Conservation (phyloP, 2,113 vertebrate species). For the Sphaerodactylus townsendi region DNA sequence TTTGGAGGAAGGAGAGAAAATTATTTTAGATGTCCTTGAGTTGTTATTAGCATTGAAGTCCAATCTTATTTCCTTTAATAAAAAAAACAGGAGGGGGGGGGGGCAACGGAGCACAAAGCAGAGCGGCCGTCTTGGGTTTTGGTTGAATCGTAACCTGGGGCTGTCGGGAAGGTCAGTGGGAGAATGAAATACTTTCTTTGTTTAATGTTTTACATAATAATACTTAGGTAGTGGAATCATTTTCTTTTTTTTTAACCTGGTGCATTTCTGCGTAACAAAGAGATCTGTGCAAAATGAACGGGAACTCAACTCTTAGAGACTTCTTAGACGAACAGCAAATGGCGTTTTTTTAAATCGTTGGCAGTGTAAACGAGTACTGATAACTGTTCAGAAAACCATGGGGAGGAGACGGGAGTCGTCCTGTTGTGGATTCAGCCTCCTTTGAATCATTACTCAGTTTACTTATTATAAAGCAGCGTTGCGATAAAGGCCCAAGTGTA, state of each 20-base stretch:
- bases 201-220: not conserved
- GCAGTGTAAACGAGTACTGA: not conserved
- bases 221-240: not conserved
- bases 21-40: constrained; percentile 16
- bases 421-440: not conserved
- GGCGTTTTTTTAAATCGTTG: not conserved
- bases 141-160: not conserved
- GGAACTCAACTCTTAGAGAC: too few relatives aligned
- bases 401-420: not conserved
- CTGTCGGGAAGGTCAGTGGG: not conserved
- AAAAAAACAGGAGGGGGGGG: not conserved
- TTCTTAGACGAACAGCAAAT: not conserved
- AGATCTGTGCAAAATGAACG: not conserved
- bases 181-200: not conserved
- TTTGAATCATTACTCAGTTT: not conserved
- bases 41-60: constrained; percentile 17
- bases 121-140: not conserved
- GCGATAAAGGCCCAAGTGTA: not conserved
- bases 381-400: not conserved
- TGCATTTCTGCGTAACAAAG: not conserved
- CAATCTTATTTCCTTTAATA: constrained; percentile 13
- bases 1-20: constrained; percentile 17
- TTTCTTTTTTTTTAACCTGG: not conserved
- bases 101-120: not conserved
- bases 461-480: not conserved